A percentile compares a stretch with the other conserved stretches of the same genome.
Evolutionary conservation across 2,888 invertebrate species (phyloP).

Genomic region (Cantharis rustica): DNA sequence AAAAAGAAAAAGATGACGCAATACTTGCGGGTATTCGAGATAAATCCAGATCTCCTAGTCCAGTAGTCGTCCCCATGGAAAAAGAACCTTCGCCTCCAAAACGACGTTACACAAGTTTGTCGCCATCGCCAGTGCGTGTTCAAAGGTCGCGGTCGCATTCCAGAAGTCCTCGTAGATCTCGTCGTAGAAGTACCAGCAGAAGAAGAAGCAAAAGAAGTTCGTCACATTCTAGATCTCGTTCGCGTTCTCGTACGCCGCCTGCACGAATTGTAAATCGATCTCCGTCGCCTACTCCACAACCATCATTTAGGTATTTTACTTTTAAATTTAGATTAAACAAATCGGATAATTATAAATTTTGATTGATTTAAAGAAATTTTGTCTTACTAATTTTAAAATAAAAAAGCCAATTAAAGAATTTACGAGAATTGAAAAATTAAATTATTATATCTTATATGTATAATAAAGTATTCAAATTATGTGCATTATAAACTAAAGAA

Average conservation of each 20-base stretch:
- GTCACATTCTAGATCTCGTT: constrained; percentile 58
- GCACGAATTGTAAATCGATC: constrained; percentile 40
- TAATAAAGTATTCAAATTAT: too few species aligned
- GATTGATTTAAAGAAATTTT: too few species aligned
- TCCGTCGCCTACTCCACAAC: constrained; percentile 40
- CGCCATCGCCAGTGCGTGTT: constrained; percentile 49
- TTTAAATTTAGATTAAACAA: not conserved
- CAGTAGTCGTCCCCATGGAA: constrained; percentile 71
- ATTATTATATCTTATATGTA: too few species aligned
- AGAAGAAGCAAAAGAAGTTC: constrained; percentile 45
- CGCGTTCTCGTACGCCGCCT: constrained; percentile 57
- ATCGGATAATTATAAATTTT: too few species aligned
- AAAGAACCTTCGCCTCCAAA: constrained; percentile 75
- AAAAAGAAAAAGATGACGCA: constrained; percentile 85
- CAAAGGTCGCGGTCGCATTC: constrained; percentile 60
- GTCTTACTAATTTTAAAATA: too few species aligned
- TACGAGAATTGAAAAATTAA: too few species aligned
- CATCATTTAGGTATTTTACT: constrained; percentile 11
- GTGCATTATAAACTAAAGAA: too few species aligned
- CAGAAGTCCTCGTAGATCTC: constrained; percentile 46
- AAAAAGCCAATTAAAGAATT: too few species aligned
- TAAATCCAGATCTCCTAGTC: constrained; percentile 79
- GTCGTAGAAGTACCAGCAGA: constrained; percentile 49
- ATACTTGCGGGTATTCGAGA: constrained; percentile 72
- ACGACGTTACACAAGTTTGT: constrained; percentile 73